Percentiles rank a stretch among this genome's conserved stretches.
Conservation (phyloP, 2,888 invertebrate genomes). For the Thymelicus lineola region DNA sequence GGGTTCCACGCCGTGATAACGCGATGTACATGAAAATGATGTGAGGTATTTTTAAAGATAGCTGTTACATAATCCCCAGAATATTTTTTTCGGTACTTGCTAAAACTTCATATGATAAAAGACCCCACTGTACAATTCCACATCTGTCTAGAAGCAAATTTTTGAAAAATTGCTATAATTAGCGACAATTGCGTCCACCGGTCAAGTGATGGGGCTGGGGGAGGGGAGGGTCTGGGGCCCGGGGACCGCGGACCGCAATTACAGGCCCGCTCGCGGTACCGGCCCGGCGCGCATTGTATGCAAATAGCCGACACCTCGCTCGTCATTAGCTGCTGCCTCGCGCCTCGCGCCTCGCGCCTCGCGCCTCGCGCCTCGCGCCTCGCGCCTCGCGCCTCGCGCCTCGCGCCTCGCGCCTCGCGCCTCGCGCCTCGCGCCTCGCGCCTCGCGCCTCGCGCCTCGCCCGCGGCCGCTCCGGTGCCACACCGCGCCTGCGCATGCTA, state of each 20-base stretch:
- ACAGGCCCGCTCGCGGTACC: neutral
- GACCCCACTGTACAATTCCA: neutral
- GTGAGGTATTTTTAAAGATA: too few species aligned
- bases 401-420: too few species aligned
- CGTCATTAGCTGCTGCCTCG: constrained; percentile 9
- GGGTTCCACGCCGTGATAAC: too few species aligned
- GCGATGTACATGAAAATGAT: too few species aligned
- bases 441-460: too few species aligned
- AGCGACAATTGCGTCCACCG: neutral
- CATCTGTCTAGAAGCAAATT: neutral
- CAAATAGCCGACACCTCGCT: constrained; percentile 32
- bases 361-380: too few species aligned
- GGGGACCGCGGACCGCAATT: constrained; percentile 10
- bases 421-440: too few species aligned
- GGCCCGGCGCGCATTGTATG: constrained; percentile 27
- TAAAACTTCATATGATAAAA: too few species aligned
- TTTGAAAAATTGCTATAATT: neutral
- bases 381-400: too few species aligned
- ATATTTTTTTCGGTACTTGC: too few species aligned
- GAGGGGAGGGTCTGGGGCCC: neutral
- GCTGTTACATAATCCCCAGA: too few species aligned
- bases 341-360: too few species aligned
- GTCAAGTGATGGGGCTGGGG: neutral
- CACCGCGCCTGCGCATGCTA: neutral
- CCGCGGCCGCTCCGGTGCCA: neutral